A percentile compares a stretch with the other conserved stretches of the same genome.
phyloP scores from a whole-genome alignment of 2,888 invertebrate species.

The Netelia virgata region DNA sequence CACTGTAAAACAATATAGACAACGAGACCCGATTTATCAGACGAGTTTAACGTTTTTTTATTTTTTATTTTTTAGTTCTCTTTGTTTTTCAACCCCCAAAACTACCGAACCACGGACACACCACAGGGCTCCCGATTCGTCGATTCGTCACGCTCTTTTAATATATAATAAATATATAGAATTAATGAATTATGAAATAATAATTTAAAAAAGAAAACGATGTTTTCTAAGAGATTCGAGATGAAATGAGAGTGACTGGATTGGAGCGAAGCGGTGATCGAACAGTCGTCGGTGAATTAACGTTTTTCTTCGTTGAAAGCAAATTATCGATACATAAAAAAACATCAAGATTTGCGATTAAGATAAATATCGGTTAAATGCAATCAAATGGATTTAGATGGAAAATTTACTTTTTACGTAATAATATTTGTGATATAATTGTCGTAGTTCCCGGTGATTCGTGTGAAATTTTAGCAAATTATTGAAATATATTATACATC shows the following conservation, averaged over 20 bases:
- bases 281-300: conserved; percentile 4
- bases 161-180: background rate
- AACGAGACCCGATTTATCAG: conserved; percentile 70
- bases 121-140: conserved; percentile 59
- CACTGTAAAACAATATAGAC: conserved; percentile 81
- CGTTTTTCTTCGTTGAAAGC: background rate
- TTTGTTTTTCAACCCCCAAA: conserved; percentile 4
- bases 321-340: no score
- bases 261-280: conserved; percentile 1
- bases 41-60: conserved; percentile 49
- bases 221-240: background rate
- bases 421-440: no score
- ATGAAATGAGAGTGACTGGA: background rate
- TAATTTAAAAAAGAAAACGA: background rate
- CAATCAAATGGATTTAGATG: background rate
- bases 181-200: background rate
- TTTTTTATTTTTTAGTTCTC: conserved; percentile 28
- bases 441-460: no score
- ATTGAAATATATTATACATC: no score
- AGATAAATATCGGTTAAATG: no score
- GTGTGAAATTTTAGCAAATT: no score
- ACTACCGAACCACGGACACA: conserved; percentile 48
- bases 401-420: background rate
- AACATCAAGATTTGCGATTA: no score
- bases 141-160: conserved; percentile 50